Percentiles rank a stretch among this genome's conserved stretches.
Conservation (phyloP, 2,797 vertebrate genomes). For the Sebastes oblongus region DNA sequence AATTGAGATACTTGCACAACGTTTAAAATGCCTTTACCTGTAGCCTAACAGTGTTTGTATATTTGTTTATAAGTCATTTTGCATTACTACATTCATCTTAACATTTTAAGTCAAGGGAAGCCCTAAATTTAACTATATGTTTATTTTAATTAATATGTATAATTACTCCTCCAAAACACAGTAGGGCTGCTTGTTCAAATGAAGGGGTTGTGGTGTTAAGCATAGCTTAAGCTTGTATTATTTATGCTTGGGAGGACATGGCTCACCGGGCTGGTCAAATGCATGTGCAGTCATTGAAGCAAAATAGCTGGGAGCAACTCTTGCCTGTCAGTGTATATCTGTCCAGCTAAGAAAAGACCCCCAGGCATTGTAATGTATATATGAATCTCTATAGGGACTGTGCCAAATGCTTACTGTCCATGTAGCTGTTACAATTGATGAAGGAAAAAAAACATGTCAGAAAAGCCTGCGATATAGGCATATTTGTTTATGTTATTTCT, state of each 20-base stretch:
- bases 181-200: slow-evolving; percentile 1
- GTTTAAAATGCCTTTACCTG: background rate
- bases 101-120: too few species aligned
- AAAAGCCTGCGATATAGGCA: background rate
- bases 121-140: background rate
- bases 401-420: slow-evolving; percentile 2
- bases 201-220: background rate
- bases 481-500: background rate
- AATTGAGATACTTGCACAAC: too few species aligned
- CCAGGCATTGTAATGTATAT: slow-evolving; percentile 19
- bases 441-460: background rate
- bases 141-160: background rate
- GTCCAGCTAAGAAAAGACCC: slow-evolving; percentile 19
- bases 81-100: background rate
- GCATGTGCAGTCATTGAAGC: slow-evolving; percentile 55
- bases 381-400: background rate
- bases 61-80: background rate
- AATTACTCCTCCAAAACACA: background rate
- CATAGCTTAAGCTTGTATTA: slow-evolving; percentile 50
- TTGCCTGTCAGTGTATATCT: slow-evolving; percentile 58
- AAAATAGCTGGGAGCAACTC: slow-evolving; percentile 49
- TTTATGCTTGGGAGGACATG: slow-evolving; percentile 44
- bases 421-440: background rate
- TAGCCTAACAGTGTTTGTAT: background rate
- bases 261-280: slow-evolving; percentile 37